Conservation (phyloP, 2,888 invertebrate genomes). For the Caenorhabditis wallacei region DNA sequence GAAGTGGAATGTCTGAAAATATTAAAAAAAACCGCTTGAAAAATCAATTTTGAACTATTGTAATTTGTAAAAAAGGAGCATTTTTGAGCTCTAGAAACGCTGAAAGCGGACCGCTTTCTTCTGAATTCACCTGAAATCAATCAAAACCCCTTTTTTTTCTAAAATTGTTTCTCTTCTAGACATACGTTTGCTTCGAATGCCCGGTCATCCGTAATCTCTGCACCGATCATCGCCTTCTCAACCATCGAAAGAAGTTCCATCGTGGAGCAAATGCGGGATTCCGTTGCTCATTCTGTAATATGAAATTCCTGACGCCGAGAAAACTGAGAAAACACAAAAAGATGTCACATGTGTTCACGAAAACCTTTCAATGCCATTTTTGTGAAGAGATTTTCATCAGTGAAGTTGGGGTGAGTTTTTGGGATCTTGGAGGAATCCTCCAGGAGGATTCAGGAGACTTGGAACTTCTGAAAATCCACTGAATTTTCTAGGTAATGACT, state of each 20-base stretch:
- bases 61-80: neutral
- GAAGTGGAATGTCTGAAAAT: too few relatives aligned
- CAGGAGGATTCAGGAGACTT: too few relatives aligned
- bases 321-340: constrained; percentile 83
- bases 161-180: constrained; percentile 76
- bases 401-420: constrained; percentile 69
- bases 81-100: too few relatives aligned
- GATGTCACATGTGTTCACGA: constrained; percentile 82
- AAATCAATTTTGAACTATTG: too few relatives aligned
- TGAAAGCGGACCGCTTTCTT: too few relatives aligned
- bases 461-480: neutral
- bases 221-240: constrained; percentile 74
- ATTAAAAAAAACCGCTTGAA: too few relatives aligned
- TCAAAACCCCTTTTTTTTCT: too few relatives aligned
- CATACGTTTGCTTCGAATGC: constrained; percentile 83
- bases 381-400: constrained; percentile 81
- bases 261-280: constrained; percentile 75
- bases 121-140: too few relatives aligned
- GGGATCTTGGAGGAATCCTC: too few relatives aligned
- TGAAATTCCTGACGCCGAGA: constrained; percentile 81
- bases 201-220: constrained; percentile 82
- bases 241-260: constrained; percentile 76
- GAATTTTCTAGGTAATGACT: constrained; percentile 67
- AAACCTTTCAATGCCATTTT: constrained; percentile 82
- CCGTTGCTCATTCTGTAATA: constrained; percentile 78